These are phyloP conservation scores for Falcaria lacertinaria DNA, from an alignment of 2,888 invertebrate species.

Conservation along the genomic window DNA sequence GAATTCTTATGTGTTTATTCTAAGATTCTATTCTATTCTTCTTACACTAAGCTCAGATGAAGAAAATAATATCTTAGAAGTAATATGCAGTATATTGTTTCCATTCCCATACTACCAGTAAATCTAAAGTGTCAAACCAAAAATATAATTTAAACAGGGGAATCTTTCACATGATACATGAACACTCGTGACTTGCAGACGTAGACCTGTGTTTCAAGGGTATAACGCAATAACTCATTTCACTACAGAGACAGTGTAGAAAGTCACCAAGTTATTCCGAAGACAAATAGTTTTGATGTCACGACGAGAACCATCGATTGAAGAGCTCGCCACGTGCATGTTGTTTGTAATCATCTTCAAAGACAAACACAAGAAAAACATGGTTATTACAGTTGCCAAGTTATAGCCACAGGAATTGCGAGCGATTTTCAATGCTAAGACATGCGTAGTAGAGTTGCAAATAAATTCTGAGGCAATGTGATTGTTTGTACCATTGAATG, in stretches of 20 bases:
- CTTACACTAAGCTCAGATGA: too few relatives aligned
- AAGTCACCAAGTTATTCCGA: conserved; percentile 66
- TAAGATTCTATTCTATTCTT: too few relatives aligned
- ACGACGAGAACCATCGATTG: conserved; percentile 55
- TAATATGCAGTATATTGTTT: conserved; percentile 1
- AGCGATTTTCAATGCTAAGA: conserved; percentile 17
- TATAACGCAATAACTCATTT: conserved; percentile 58
- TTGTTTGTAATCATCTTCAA: conserved; percentile 71
- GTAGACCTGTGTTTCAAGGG: conserved; percentile 43
- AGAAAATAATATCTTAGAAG: too few relatives aligned
- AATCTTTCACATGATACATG: conserved; percentile 31
- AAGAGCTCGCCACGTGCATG: conserved; percentile 55
- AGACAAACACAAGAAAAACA: conserved; percentile 73
- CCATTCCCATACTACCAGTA: conserved; percentile 1
- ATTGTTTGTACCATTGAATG: conserved; percentile 17
- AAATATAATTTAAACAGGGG: conserved; percentile 15
- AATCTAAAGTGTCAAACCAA: conserved; percentile 10
- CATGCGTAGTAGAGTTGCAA: not conserved
- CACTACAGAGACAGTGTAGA: conserved; percentile 39
- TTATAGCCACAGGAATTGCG: conserved; percentile 10
- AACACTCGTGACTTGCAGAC: conserved; percentile 39
- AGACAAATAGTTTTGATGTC: conserved; percentile 73
- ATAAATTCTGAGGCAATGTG: conserved; percentile 2
- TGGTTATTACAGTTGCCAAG: conserved; percentile 48
- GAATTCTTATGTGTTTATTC: too few relatives aligned